Base-by-base conservation (phyloP, 1,140 invertebrate species). In the Bathynomus jamesi region DNA sequence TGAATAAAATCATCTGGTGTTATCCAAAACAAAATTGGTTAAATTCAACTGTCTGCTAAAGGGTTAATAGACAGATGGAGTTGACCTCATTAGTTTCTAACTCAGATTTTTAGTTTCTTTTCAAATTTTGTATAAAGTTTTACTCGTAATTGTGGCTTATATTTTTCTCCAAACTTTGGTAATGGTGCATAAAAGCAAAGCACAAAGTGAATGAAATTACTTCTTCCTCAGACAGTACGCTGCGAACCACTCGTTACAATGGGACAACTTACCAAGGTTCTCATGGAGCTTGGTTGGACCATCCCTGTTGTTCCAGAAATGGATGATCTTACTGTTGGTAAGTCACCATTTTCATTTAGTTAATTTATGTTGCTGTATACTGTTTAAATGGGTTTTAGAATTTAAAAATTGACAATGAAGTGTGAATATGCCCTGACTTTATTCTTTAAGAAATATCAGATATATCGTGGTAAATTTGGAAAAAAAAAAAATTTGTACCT, bases 191-290 rank as follows among this genome's bases (percentile, higher is more conserved):
- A n/a, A n/a, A n/a, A n/a, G n/a, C n/a, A n/a, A n/a, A n/a, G n/a
- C n/a, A n/a, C n/a, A n/a, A n/a, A n/a, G n/a, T n/a, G n/a, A n/a
- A n/a, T n/a, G n/a, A n/a, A n/a, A n/a, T n/a, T n/a, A n/a, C n/a
- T n/a, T n/a, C n/a, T n/a, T 24, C 21, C n/a, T n/a, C 78, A 88
- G 87, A 86, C 84, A 21, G 87, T 93, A 0, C 82, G 85, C 25
- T 89, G 89, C 27, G 91, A 93, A 80, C 91, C 91, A 0, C 79
- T 91, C 70, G 91, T 91, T 1, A 89, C 87, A 4, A 93, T 94
- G 90, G 91, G 91, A 4, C 90, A 92, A 79, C 81, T 93, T 10
- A 90, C 90, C 60, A 84, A 86, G 40, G 87, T 86, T 1, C 81
- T 93, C 30, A 85, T 87, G 73, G 87, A 89, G 0, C 80, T 89